Conservation (phyloP, 30 jellyfish, hydroid and myxozoan species). For the Turritopsis rubra region DNA sequence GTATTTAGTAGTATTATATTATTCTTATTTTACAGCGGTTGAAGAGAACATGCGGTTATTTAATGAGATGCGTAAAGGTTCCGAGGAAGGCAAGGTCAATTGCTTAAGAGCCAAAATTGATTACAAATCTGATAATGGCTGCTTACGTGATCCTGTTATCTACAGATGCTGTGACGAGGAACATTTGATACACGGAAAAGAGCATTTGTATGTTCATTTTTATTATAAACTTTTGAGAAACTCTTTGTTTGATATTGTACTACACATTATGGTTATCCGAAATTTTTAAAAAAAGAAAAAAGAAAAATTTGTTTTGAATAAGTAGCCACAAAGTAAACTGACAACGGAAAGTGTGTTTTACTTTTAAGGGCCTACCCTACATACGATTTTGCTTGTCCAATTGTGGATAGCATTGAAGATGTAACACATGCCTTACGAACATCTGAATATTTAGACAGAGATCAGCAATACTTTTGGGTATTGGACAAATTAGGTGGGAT, state of each 20-base stretch:
- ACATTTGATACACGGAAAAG: constrained; percentile 72
- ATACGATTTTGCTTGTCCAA: constrained; percentile 98
- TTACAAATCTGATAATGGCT: constrained; percentile 82
- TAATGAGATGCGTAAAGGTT: constrained; percentile 76
- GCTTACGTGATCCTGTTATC: constrained; percentile 92
- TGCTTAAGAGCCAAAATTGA: constrained; percentile 90
- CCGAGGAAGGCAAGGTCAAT: constrained; percentile 47
- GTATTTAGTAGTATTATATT: neutral
- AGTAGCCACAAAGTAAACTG: neutral
- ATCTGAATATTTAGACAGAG: constrained; percentile 95
- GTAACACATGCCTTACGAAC: constrained; percentile 99
- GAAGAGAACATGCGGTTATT: constrained; percentile 69
- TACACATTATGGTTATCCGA: neutral
- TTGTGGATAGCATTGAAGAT: constrained; percentile 96
- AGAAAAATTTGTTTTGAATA: constrained; percentile 8
- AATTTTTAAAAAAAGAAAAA: neutral
- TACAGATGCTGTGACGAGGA: constrained; percentile 79
- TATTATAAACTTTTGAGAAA: too few species aligned
- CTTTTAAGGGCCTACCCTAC: constrained; percentile 95
- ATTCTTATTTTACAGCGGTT: constrained; percentile 38
- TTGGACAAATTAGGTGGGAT: constrained; percentile 70
- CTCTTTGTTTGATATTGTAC: neutral
- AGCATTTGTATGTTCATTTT: constrained; percentile 52
- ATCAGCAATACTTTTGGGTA: constrained; percentile 81
- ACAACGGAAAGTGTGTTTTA: neutral